Base-by-base conservation (phyloP, 2,797 vertebrate species). In the Aulostomus chinensis region DNA sequence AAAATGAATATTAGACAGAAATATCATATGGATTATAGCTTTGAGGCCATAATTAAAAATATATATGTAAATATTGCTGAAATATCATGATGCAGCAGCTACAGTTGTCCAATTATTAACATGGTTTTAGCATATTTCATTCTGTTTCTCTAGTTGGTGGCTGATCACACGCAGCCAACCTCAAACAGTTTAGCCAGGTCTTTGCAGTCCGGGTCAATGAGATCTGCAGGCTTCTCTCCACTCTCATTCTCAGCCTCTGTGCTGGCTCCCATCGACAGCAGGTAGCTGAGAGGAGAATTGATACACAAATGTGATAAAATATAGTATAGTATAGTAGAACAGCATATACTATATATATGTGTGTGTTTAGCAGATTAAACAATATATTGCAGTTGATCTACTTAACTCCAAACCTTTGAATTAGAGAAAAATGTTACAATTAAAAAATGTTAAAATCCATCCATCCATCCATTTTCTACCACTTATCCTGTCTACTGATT, bases 191-290 rank as follows among this genome's bases (percentile, higher is more conserved):
- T 87, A 57, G 89, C 80, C 66, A 98, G 84, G 18, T 95, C 96
- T 83, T 86, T 86, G 79, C 91, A 92, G 30, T 95, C 94, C 0
- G 94, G 91, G 81, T 97, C 96, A 13, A 98, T 93, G 55, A 98
- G 94, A 83, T 98, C 94, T 0, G 78, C 89, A 1, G 96, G 95
- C 58, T 93, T 94, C 57, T 96, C 94, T 0, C 95, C 95, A 0
- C 78, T 92, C 2, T 93, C 88, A 1, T 95, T 98, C 70, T 91
- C 86, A 0, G 84, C 93, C 30, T 93, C 93, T 10, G 75, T 66
- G 76, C 91, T 93, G 31, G 95, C 95, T 43, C 96, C 96, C 30
- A 92, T 85, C 2, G 93, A 88, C 17, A 99, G 81, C 34, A 99
- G 93, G 63, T 95, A 97, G 45, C 95, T 98, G 76, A 28, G 54